A percentile compares a stretch with the other conserved stretches of the same genome.
These are phyloP conservation scores for Leptoteleia sp. DNA, from an alignment of 1,140 invertebrate genomes.

Conservation along the genomic window DNA sequence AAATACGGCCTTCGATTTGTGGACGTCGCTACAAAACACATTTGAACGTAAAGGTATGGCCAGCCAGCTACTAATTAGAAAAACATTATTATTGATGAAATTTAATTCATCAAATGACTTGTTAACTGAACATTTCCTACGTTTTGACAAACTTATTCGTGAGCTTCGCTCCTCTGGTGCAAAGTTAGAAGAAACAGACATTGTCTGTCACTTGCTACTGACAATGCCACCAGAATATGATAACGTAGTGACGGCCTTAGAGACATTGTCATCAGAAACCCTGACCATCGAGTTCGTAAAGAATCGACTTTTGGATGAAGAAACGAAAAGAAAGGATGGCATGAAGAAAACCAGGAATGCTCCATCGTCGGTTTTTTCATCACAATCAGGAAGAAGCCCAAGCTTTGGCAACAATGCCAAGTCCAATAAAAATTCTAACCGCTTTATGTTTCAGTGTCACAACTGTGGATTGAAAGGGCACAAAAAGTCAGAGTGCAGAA, in stretches of 20 bases:
- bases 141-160: conserved; percentile 49
- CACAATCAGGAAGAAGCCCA: background rate
- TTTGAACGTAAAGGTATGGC: conserved; percentile 43
- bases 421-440: background rate
- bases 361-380: background rate
- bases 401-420: background rate
- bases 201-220: conserved; percentile 21
- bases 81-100: conserved; percentile 21
- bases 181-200: conserved; percentile 23
- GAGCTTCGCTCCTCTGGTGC: conserved; percentile 30
- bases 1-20: conserved; percentile 26
- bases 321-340: conserved; percentile 47
- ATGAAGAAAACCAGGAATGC: background rate
- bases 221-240: conserved; percentile 44
- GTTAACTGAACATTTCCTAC: conserved; percentile 23
- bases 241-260: conserved; percentile 52
- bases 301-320: conserved; percentile 60
- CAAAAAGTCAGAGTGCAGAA: conserved; percentile 19
- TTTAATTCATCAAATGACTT: background rate
- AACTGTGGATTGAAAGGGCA: conserved; percentile 12
- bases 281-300: conserved; percentile 64
- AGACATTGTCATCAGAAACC: conserved; percentile 54
- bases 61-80: conserved; percentile 12
- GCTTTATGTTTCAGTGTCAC: conserved; percentile 2
- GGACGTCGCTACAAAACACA: conserved; percentile 18